These are phyloP conservation scores for Popillia japonica DNA, from an alignment of 1,140 invertebrate genomes.

Conservation along the genomic window DNA sequence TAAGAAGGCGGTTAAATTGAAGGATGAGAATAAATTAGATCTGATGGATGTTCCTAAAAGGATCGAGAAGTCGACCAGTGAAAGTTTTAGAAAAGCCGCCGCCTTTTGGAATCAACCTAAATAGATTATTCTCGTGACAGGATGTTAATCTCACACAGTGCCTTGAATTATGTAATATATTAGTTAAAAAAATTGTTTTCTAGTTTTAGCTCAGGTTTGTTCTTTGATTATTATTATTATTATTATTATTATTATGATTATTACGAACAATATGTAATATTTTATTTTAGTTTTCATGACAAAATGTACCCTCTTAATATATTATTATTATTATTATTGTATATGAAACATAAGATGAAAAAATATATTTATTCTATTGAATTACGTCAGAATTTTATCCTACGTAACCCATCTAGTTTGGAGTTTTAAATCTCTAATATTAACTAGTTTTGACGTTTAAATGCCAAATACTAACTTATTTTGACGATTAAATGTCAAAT, in stretches of 20 bases:
- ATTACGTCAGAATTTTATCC: too few relatives aligned
- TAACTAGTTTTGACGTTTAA: too few relatives aligned
- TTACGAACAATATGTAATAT: slow-evolving; percentile 30
- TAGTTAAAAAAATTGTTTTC: slow-evolving; percentile 36
- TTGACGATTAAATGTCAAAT: too few relatives aligned
- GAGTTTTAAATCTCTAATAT: too few relatives aligned
- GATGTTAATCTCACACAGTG: slow-evolving; percentile 23
- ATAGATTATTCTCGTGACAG: slow-evolving; percentile 27
- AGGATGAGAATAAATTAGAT: background rate
- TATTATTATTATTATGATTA: slow-evolving; percentile 25
- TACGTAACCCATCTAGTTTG: too few relatives aligned
- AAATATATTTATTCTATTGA: slow-evolving; percentile 28
- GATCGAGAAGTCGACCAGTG: slow-evolving; percentile 50
- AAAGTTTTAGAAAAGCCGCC: slow-evolving; percentile 53
- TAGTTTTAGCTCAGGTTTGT: slow-evolving; percentile 46
- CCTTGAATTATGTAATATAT: slow-evolving; percentile 36
- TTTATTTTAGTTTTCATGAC: slow-evolving; percentile 31
- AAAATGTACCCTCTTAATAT: slow-evolving; percentile 37
- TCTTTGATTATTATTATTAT: slow-evolving; percentile 37
- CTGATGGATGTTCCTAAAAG: background rate
- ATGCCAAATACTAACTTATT: too few relatives aligned
- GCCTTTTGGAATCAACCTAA: slow-evolving; percentile 57
- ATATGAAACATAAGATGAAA: slow-evolving; percentile 4
- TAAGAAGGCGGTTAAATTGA: background rate
- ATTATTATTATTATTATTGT: slow-evolving; percentile 30